These are phyloP conservation scores for Chironomus tepperi DNA, from an alignment of 1,140 invertebrate genomes.

Conservation along the genomic window DNA sequence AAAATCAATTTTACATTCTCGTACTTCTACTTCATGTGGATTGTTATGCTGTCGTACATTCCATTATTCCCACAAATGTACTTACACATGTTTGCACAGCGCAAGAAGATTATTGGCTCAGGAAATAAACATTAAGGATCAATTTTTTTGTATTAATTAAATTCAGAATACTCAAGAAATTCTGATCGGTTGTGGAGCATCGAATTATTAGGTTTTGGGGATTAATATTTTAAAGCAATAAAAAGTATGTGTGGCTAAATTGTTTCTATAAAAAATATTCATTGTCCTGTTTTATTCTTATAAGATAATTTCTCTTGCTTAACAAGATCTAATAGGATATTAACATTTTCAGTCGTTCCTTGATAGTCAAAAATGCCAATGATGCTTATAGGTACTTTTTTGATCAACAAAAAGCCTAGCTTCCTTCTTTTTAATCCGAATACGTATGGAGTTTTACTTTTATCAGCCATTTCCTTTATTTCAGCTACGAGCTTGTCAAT, in stretches of 20 bases:
- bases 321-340: neutral
- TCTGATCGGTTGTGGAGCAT: neutral
- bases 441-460: conserved; percentile 32
- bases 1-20: conserved; percentile 77
- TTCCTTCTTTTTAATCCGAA: conserved; percentile 33
- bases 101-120: conserved; percentile 63
- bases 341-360: conserved; percentile 30
- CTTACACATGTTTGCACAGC: conserved; percentile 75
- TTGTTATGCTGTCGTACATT: conserved; percentile 75
- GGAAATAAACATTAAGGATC: neutral
- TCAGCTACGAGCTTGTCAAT: conserved; percentile 32
- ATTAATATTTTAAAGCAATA: neutral
- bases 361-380: conserved; percentile 36
- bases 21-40: conserved; percentile 68
- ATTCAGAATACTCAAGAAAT: too few species aligned
- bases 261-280: neutral
- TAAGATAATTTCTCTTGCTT: neutral
- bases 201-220: neutral
- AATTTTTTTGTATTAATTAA: too few species aligned
- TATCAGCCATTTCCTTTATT: conserved; percentile 32
- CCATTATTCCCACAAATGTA: conserved; percentile 79
- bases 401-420: conserved; percentile 32
- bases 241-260: too few species aligned
- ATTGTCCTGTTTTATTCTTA: neutral
- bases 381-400: conserved; percentile 35